Evolutionary conservation across 2,888 invertebrate species (phyloP).

Genomic region (Pyrrhopygopsis socrates): DNA sequence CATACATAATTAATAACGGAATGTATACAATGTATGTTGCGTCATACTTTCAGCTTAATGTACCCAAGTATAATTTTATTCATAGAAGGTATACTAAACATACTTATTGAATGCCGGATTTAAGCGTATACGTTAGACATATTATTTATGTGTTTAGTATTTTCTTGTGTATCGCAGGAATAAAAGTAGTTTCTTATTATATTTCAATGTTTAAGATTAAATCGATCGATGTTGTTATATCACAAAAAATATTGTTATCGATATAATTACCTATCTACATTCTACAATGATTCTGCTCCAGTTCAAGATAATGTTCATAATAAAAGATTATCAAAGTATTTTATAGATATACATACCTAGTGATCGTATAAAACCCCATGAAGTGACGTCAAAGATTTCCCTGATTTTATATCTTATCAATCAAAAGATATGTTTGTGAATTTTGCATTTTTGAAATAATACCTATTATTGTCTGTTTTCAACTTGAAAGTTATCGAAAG

Average conservation of each 20-base stretch:
- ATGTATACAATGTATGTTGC: conserved; percentile 1
- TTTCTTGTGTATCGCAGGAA: conserved; percentile 31
- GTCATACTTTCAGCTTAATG: too few relatives aligned
- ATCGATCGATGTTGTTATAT: conserved; percentile 27
- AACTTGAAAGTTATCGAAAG: conserved; percentile 26
- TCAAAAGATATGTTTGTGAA: background rate
- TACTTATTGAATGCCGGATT: background rate
- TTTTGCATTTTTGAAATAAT: conserved; percentile 6
- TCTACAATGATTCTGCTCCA: conserved; percentile 24
- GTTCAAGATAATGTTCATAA: conserved; percentile 8
- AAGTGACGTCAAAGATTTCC: background rate
- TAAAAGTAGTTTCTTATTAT: conserved; percentile 26
- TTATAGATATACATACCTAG: background rate
- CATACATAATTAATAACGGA: background rate
- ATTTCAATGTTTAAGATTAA: conserved; percentile 33
- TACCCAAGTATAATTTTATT: too few relatives aligned
- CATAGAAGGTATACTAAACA: too few relatives aligned
- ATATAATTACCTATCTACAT: too few relatives aligned
- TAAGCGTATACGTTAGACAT: conserved; percentile 24
- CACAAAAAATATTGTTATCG: conserved; percentile 26
- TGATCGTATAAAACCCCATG: too few relatives aligned
- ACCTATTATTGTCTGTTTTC: conserved; percentile 23
- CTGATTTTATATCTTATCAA: background rate
- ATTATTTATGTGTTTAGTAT: conserved; percentile 20
- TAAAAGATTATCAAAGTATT: background rate